phyloP scores from a whole-genome alignment of 2,797 vertebrate genomes.

The Myioborus melanocephalus region DNA sequence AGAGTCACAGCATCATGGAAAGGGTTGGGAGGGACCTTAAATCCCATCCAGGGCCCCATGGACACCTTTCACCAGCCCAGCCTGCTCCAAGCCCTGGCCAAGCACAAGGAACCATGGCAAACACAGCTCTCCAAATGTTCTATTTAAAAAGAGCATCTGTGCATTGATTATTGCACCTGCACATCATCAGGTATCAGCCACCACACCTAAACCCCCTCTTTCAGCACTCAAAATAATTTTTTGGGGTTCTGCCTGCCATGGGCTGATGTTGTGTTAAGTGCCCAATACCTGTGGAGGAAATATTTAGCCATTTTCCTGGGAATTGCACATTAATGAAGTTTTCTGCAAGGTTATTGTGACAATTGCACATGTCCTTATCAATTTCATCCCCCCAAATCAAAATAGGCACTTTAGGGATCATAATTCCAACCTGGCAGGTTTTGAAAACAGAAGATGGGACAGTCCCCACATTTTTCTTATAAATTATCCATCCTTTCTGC shows the following conservation, averaged over 20 bases:
- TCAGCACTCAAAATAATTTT: not conserved
- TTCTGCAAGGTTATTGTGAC: not conserved
- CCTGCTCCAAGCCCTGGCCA: not conserved
- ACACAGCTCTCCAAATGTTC: not conserved
- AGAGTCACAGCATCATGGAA: not conserved
- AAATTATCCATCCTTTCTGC: slow-evolving; percentile 34
- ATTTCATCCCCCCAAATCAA: not conserved
- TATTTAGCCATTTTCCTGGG: not conserved
- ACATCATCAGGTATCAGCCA: not conserved
- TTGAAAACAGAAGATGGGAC: not conserved
- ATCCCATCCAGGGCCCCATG: not conserved
- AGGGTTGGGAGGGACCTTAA: not conserved
- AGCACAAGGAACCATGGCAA: not conserved
- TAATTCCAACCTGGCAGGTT: not conserved
- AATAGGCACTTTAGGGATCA: not conserved
- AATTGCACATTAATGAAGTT: not conserved
- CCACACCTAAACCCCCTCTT: not conserved
- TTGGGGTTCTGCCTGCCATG: not conserved
- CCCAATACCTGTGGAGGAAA: not conserved
- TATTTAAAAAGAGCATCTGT: not conserved
- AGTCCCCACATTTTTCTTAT: not conserved
- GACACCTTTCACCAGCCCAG: not conserved
- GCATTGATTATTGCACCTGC: not conserved
- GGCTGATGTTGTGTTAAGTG: not conserved
- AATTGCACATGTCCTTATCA: not conserved